Evolutionary conservation across 1,140 invertebrate genomes (phyloP).

Genomic region (Schlechtendalia chinensis): DNA sequence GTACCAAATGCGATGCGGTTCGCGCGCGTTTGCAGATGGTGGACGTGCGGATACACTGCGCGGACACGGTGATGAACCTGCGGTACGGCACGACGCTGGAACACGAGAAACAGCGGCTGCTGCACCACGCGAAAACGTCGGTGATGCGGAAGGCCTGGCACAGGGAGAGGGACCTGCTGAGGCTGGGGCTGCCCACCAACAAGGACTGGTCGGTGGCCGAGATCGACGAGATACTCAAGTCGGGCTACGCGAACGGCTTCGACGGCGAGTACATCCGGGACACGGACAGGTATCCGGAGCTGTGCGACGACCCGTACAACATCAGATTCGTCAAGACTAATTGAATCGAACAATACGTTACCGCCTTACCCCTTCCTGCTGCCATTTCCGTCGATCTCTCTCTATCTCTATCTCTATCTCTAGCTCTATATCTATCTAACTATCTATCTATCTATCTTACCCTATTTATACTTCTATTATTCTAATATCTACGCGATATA

Average conservation of each 20-base stretch:
- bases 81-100: constrained; percentile 86
- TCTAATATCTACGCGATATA: too few species aligned
- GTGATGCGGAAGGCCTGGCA: constrained; percentile 90
- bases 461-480: too few species aligned
- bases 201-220: constrained; percentile 66
- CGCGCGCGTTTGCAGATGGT: too few species aligned
- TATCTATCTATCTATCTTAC: too few species aligned
- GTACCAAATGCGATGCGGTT: too few species aligned
- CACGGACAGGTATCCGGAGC: constrained; percentile 81
- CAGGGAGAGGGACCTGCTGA: constrained; percentile 78
- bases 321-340: constrained; percentile 77
- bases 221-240: constrained; percentile 82
- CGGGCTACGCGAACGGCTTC: constrained; percentile 77
- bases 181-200: constrained; percentile 74
- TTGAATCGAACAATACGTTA: background rate
- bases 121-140: constrained; percentile 82
- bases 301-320: constrained; percentile 94
- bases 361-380: too few species aligned
- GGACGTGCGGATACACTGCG: constrained; percentile 82
- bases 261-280: constrained; percentile 89
- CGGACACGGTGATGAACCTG: constrained; percentile 77
- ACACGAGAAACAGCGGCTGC: constrained; percentile 79
- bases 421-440: too few species aligned
- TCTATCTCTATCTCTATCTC: too few species aligned
- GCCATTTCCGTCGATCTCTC: too few species aligned